Conservation (phyloP, 2,888 invertebrate species). For the Lasioglossum morio region DNA sequence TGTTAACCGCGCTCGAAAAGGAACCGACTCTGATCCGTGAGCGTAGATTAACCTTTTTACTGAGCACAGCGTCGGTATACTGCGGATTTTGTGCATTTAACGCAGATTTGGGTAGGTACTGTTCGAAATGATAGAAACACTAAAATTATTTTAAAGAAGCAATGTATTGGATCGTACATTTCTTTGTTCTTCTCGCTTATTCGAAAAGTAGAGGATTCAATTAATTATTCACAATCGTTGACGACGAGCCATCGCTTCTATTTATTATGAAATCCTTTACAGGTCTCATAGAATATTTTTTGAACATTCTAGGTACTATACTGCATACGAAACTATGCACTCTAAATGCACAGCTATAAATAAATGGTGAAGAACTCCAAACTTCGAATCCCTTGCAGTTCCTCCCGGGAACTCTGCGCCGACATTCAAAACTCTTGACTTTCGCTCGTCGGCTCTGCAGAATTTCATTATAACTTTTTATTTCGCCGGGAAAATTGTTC, state of each 20-base stretch:
- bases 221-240: no score
- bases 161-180: background rate
- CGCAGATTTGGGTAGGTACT: background rate
- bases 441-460: background rate
- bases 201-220: no score
- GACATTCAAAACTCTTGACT: background rate
- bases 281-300: background rate
- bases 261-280: no score
- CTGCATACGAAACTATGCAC: background rate
- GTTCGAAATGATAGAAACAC: background rate
- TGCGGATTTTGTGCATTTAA: background rate
- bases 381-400: background rate
- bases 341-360: background rate
- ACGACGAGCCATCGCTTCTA: no score
- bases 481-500: background rate
- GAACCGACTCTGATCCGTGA: background rate
- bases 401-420: background rate
- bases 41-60: conserved; percentile 7
- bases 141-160: background rate
- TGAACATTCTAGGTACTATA: background rate
- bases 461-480: conserved; percentile 5
- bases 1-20: background rate
- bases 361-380: background rate
- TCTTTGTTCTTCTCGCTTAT: no score
- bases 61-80: background rate